Percentiles rank a stretch among this genome's conserved stretches.
These are phyloP conservation scores for Hemicordylus capensis DNA, from an alignment of 2,113 vertebrate species.

Conservation along the genomic window DNA sequence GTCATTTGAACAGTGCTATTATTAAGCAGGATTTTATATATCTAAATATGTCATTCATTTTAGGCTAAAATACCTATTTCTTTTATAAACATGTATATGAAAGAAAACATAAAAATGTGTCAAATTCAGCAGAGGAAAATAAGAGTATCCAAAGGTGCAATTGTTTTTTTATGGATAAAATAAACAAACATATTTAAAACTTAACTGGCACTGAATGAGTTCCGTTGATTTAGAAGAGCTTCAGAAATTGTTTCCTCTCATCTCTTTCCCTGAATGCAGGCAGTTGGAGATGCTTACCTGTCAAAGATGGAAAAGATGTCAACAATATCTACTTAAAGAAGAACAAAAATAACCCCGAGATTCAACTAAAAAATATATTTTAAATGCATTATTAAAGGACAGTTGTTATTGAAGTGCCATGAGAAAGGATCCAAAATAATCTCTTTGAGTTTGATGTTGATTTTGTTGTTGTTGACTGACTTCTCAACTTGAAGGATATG, in stretches of 20 bases:
- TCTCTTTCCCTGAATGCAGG: constrained; percentile 18
- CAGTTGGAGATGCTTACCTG: neutral
- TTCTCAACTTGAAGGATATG: neutral
- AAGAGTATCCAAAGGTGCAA: neutral
- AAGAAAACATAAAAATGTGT: neutral
- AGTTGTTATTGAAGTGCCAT: constrained; percentile 35
- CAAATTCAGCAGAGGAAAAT: neutral
- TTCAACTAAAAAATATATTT: constrained; percentile 10
- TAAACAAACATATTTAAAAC: neutral
- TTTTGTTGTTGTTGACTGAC: neutral
- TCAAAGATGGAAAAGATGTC: constrained; percentile 32
- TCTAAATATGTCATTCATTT: too few species aligned
- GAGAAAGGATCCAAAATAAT: constrained; percentile 32
- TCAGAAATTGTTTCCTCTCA: neutral
- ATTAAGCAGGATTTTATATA: too few species aligned
- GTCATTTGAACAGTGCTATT: too few species aligned
- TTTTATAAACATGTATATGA: neutral
- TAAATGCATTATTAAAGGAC: constrained; percentile 55
- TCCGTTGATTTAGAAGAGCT: neutral
- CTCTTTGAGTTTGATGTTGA: neutral
- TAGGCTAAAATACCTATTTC: neutral
- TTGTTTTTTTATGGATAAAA: too few species aligned
- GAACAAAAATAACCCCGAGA: constrained; percentile 36
- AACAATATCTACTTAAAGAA: constrained; percentile 40
- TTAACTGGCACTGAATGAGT: neutral